These are phyloP conservation scores for Callimico goeldii DNA, from an alignment of 2,797 vertebrate species.

Conservation along the genomic window DNA sequence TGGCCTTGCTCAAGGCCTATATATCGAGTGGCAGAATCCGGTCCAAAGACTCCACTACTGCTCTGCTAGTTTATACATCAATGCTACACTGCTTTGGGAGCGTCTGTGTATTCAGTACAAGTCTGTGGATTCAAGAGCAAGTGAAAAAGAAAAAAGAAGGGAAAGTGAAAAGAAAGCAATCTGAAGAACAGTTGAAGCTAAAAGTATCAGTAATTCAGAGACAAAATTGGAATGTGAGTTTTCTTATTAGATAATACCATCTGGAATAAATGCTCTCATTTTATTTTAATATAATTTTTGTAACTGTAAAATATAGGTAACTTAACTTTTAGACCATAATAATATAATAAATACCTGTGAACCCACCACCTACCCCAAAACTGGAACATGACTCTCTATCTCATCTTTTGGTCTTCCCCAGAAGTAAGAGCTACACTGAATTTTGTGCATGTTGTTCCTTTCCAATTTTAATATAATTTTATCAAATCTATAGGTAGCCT, in stretches of 20 bases:
- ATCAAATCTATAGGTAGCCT: not conserved
- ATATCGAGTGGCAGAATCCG: not conserved
- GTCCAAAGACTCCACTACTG: not conserved
- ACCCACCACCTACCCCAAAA: not conserved
- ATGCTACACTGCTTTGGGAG: accelerated
- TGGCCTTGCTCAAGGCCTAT: not conserved
- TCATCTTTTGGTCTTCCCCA: not conserved
- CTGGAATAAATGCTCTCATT: not conserved
- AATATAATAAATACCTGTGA: not conserved
- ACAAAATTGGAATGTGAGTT: not conserved
- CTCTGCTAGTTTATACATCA: accelerated
- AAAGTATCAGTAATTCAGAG: not conserved
- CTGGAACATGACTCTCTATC: not conserved
- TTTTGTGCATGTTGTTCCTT: not conserved
- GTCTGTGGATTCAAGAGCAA: not conserved
- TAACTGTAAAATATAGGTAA: not conserved
- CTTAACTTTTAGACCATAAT: not conserved
- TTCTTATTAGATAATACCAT: not conserved
- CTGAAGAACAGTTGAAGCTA: not conserved
- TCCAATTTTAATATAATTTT: not conserved
- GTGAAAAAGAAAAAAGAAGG: not conserved
- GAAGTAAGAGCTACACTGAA: not conserved
- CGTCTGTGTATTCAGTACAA: not conserved
- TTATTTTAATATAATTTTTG: not conserved
- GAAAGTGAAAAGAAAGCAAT: not conserved